phyloP scores from a whole-genome alignment of 2,888 invertebrate genomes.

The Eupithecia pulchellata region DNA sequence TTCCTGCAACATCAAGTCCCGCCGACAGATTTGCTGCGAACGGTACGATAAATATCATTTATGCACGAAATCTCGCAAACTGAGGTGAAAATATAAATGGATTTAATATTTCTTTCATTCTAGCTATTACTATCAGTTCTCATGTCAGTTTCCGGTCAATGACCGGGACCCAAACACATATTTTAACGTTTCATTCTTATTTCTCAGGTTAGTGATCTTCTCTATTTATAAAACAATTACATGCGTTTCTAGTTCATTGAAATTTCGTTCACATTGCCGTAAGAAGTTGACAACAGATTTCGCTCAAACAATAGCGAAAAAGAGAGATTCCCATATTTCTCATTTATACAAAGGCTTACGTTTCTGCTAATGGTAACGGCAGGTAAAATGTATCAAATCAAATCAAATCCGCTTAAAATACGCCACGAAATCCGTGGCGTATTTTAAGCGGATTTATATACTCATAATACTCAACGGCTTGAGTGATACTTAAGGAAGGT shows the following conservation, averaged over 20 bases:
- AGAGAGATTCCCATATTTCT: background rate
- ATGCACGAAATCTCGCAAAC: constrained; percentile 24
- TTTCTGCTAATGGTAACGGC: background rate
- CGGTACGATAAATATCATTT: constrained; percentile 21
- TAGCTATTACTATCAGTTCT: constrained; percentile 32
- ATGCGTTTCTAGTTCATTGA: constrained; percentile 26
- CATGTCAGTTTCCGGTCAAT: constrained; percentile 35
- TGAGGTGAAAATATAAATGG: constrained; percentile 28
- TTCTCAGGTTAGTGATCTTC: constrained; percentile 37
- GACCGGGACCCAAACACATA: constrained; percentile 40
- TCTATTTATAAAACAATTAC: constrained; percentile 20
- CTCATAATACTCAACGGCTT: too few relatives aligned
- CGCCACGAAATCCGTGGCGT: too few relatives aligned
- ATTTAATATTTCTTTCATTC: constrained; percentile 33
- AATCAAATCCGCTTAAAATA: too few relatives aligned
- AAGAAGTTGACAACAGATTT: background rate
- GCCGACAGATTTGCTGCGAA: constrained; percentile 24
- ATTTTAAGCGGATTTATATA: too few relatives aligned
- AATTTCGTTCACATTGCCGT: constrained; percentile 18
- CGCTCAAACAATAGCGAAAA: background rate
- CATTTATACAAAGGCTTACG: background rate
- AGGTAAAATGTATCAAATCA: too few relatives aligned
- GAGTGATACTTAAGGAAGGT: too few relatives aligned
- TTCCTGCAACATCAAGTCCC: constrained; percentile 12
- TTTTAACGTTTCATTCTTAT: constrained; percentile 25